phyloP scores from a whole-genome alignment of 2,888 invertebrate genomes.

The Coenonympha glycerion region DNA sequence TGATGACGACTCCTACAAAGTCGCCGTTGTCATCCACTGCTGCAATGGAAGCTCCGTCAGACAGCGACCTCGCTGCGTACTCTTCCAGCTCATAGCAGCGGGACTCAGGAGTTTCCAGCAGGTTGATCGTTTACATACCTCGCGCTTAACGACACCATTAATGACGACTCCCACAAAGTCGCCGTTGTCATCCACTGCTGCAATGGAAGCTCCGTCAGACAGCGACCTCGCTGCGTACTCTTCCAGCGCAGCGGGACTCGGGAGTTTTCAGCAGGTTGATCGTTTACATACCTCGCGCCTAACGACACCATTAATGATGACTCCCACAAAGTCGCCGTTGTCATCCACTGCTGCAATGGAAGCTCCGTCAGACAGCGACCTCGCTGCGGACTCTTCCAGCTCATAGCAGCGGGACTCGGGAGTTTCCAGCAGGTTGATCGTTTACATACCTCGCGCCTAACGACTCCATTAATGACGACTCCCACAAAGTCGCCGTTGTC shows the following conservation, averaged over 20 bases:
- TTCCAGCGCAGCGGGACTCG: conserved; percentile 78
- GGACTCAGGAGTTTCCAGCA: conserved; percentile 77
- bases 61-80: conserved; percentile 75
- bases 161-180: conserved; percentile 76
- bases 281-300: conserved; percentile 60
- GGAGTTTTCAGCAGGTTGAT: conserved; percentile 78
- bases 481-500: conserved; percentile 76
- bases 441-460: conserved; percentile 46
- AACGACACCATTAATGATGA: conserved; percentile 72
- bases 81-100: conserved; percentile 74
- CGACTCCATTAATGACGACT: conserved; percentile 73
- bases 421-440: neutral
- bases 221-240: conserved; percentile 77
- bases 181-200: conserved; percentile 77
- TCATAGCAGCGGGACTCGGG: conserved; percentile 44
- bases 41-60: conserved; percentile 78
- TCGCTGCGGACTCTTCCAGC: conserved; percentile 79
- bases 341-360: conserved; percentile 79
- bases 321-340: conserved; percentile 75
- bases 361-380: conserved; percentile 75
- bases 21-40: conserved; percentile 77
- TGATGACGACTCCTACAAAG: conserved; percentile 76
- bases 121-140: conserved; percentile 73
- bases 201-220: conserved; percentile 77
- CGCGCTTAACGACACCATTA: conserved; percentile 73